These are phyloP conservation scores for Sesamia nonagrioides DNA, from an alignment of 1,140 invertebrate species.

Conservation along the genomic window DNA sequence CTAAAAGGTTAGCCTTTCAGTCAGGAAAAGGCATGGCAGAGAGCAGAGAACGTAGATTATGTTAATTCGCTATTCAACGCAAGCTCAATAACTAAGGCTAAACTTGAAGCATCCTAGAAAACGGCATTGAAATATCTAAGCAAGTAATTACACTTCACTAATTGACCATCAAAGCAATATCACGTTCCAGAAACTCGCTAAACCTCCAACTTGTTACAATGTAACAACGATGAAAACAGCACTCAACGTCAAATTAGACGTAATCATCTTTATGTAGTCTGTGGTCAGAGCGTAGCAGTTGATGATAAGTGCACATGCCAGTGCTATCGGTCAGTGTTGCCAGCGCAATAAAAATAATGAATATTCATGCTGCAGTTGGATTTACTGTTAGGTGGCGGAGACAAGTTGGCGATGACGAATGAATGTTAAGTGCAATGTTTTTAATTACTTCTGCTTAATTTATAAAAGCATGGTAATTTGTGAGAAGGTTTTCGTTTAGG, in stretches of 20 bases:
- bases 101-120: too few species aligned
- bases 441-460: not conserved
- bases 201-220: not conserved
- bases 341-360: conserved; percentile 27
- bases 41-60: too few species aligned
- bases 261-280: too few species aligned
- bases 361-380: not conserved
- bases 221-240: conserved; percentile 6
- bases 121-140: too few species aligned
- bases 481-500: too few species aligned
- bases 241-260: not conserved
- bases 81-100: too few species aligned
- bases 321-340: conserved; percentile 25
- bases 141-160: too few species aligned
- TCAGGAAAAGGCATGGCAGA: too few species aligned
- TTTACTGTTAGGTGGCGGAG: conserved; percentile 24
- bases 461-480: too few species aligned
- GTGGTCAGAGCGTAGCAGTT: not conserved
- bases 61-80: too few species aligned
- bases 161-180: too few species aligned
- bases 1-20: too few species aligned
- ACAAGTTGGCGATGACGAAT: not conserved
- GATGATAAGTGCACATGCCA: not conserved
- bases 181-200: not conserved
- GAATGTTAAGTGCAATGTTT: not conserved